Evolutionary conservation across 92 coral and sea anemone species (phyloP), one percentile per base, ranked within the genome.

Genomic region (Phenganax stokvisi): DNA sequence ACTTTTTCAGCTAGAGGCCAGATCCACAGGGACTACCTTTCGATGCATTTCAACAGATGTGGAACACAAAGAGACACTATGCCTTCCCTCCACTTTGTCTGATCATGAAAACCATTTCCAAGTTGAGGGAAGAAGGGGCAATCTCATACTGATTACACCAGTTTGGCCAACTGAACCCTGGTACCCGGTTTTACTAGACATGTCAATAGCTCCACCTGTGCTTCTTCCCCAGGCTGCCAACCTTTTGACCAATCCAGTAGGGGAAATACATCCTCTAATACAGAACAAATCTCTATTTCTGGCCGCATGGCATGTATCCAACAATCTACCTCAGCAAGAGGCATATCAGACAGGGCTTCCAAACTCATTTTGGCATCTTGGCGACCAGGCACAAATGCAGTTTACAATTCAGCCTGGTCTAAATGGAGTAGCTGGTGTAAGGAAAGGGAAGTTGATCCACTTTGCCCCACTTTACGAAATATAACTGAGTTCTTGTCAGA

Each of bases 1-100:
- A 81, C 12, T 87, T 87, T 84, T 81, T 87, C 71, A 87, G 87
- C 28, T 79, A 77, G 87, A 83, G 71, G 30, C 89, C 89, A 47
- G 86, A 83, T 57, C 89, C 86, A 73, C 65, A 82, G 70, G 83
- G 47, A 37, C 2, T 37, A 37, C 3, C 47, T 37, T 37, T 5
- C 0, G 47, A 37, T 37, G 47, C 47, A 2, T 78, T 80, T 29
- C 60, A 64, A 28, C 74, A 80, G 37, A 72, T 63, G 11, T 80
- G 88, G 85, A 28, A 29, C 71, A 67, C 51, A 53, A 84, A 60
- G 85, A 80, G 61, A 69, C 47, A 37, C 47, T 37, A 37, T 37
- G 47, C 47, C 47, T 37, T 37, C 47, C 47, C 47, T 37, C 47
- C 47, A 37, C 5, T 37, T 37, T 37, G 47, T 5, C 47, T 37